Evolutionary conservation across 2,888 invertebrate genomes (phyloP), one percentile per base, ranked within the genome.

Genomic region (Agriopis leucophaearia): DNA sequence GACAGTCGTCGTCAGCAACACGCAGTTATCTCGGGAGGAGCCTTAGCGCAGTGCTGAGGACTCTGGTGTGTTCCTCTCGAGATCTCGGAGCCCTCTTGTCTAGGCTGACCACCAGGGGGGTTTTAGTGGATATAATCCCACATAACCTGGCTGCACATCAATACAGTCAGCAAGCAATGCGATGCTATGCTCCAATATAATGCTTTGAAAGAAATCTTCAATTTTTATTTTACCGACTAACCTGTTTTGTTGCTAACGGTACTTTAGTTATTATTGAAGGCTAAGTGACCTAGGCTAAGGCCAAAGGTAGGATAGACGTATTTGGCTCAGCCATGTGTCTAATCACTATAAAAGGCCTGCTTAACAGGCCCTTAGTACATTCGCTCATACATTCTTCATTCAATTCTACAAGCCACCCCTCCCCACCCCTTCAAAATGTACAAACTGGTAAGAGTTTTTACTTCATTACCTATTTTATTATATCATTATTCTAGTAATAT

Each of bases 391-490:
- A 86, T 81, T 82, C 81, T 83, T 81, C 82, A 86, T 84, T 84
- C 79, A 79, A 83, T 77, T 80, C 81, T 73, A 81, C 82, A 79
- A 81, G 81, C 76, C 77, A 84, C 77, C 82, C 84, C 78, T 75
- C 74, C 64, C 65, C 74, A 78, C 76, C 82, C 83, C 81, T 79
- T 83, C 91, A 95, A 94, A 87, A 95, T 95, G 95, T 95, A 94
- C 91, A 95, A 95, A 81, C 89, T 95, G 94, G 95, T 95, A 91
- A 95, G 95, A 81, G 64, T 42, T 70, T 44, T 64, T 56, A 58
- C 40, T 15, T 51, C 27, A 51, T 51, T 59, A 18, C 9, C 51
- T 35, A 54, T 1, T 51, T 59, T 12, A 48, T 51, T 36, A 10
- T 38, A 38, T 50, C 13, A 50, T 50, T 18, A 9, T 48, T 47